Evolutionary conservation across 2,888 invertebrate species (phyloP).

Genomic region (Myopa testacea): DNA sequence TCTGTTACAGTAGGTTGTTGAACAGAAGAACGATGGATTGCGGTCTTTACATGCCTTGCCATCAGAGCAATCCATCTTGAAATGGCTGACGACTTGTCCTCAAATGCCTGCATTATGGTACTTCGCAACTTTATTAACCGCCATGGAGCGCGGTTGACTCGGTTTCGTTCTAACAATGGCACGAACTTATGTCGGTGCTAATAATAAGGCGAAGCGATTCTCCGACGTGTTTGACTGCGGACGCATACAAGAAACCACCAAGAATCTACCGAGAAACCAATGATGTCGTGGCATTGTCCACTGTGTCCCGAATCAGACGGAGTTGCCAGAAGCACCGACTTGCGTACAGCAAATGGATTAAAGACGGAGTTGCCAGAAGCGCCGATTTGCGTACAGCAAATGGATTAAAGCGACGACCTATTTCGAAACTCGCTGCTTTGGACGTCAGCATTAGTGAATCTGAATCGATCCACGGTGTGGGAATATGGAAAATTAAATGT

Average conservation of each 20-base stretch:
- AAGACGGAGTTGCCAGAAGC: background rate
- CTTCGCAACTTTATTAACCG: conserved; percentile 32
- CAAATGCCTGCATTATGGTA: conserved; percentile 25
- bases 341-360: background rate
- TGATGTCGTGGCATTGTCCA: background rate
- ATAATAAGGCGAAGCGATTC: conserved; percentile 31
- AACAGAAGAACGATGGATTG: conserved; percentile 26
- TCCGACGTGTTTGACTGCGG: background rate
- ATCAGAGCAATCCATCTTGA: conserved; percentile 39
- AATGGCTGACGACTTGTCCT: conserved; percentile 35
- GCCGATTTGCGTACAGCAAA: background rate
- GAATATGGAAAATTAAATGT: no score
- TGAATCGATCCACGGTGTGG: no score
- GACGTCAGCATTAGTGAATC: background rate
- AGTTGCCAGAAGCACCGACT: background rate
- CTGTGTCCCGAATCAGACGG: background rate
- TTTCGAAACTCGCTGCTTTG: background rate
- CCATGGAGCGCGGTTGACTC: conserved; percentile 39
- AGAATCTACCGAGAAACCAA: background rate
- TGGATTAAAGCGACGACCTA: background rate
- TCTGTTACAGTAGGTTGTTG: conserved; percentile 9
- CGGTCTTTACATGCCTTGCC: conserved; percentile 29
- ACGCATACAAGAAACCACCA: no score
- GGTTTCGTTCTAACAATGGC: conserved; percentile 46
- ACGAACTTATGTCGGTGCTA: conserved; percentile 44